Evolutionary conservation across 2,113 vertebrate genomes (phyloP), one percentile per base, ranked within the genome.

Genomic region (Mustelus asterias): DNA sequence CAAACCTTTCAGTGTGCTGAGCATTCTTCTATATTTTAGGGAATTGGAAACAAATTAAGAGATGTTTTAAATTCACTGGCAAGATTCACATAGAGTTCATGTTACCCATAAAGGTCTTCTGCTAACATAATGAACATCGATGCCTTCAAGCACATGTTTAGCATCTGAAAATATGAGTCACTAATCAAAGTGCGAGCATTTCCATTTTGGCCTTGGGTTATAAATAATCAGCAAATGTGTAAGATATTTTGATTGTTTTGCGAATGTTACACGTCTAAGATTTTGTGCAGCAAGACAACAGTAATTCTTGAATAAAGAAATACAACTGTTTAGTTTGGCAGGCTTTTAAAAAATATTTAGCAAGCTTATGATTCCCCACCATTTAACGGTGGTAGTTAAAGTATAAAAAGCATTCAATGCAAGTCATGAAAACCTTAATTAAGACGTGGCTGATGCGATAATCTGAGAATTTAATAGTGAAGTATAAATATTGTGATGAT

Each of bases 401-500:
- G 60, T 67, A 65, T 93, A 20, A 90, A 63, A 37, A 67, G 7
- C 1, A 93, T 24, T 93, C 14, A n/a, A 93, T 37, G 60, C 60
- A 37, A 33, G 29, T 65, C 20, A 65, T 93, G 60, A 65, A 65
- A 78, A 93, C 22, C 89, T 93, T 93, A 93, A 92, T 93, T 93
- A 93, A 65, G 33, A 65, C 89, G 20, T 10, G 33, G 16, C 33
- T 93, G 89, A 37, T 37, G 89, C 65, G 58, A 92, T 93, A 37
- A 65, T 65, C 16, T 60, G 20, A 37, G n/a, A 93, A n/a, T 37
- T 65, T 93, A 93, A 65, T 22, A 65, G n/a, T 63, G 11, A 93
- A 37, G 16, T 93, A 93, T 93, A 93, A 93, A 93, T 20, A 65
- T 93, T 93, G 89, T 65, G n/a, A 65, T 93, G 33, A 65, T 65